Evolutionary conservation across 1,140 invertebrate species (phyloP).

Genomic region (Triops longicaudatus): DNA sequence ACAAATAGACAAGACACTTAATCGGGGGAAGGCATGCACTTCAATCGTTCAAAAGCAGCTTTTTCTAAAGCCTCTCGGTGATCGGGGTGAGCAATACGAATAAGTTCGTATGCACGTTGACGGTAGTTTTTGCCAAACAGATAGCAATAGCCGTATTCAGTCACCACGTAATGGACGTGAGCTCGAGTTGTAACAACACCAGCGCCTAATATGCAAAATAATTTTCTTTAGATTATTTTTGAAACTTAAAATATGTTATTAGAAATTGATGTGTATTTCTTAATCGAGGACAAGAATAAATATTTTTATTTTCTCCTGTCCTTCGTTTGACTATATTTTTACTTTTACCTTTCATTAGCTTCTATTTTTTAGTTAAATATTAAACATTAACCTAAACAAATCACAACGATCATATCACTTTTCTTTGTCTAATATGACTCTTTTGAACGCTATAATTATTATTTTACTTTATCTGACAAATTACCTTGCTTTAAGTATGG

Average conservation of each 20-base stretch:
- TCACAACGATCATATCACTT: too few species aligned
- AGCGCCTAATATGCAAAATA: constrained; percentile 53
- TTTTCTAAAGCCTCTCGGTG: constrained; percentile 79
- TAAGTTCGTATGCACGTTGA: constrained; percentile 80
- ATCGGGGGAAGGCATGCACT: constrained; percentile 65
- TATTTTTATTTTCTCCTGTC: too few species aligned
- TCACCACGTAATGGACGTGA: constrained; percentile 87
- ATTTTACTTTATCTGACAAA: not conserved
- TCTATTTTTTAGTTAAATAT: too few species aligned
- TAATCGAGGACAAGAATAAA: too few species aligned
- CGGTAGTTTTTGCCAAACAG: constrained; percentile 82
- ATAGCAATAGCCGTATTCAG: constrained; percentile 82
- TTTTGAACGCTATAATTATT: too few species aligned
- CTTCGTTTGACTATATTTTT: too few species aligned
- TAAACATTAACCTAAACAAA: too few species aligned
- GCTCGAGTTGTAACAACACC: constrained; percentile 88
- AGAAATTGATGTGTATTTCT: too few species aligned
- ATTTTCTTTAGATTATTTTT: too few species aligned
- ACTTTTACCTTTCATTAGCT: too few species aligned
- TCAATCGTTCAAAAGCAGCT: constrained; percentile 75
- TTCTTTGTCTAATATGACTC: too few species aligned
- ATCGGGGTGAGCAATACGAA: constrained; percentile 81
- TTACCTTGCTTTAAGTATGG: constrained; percentile 71
- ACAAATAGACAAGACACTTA: not conserved
- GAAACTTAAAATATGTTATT: too few species aligned